Evolutionary conservation across 2,797 vertebrate species (phyloP).

Genomic region (Macropus fuliginosus): DNA sequence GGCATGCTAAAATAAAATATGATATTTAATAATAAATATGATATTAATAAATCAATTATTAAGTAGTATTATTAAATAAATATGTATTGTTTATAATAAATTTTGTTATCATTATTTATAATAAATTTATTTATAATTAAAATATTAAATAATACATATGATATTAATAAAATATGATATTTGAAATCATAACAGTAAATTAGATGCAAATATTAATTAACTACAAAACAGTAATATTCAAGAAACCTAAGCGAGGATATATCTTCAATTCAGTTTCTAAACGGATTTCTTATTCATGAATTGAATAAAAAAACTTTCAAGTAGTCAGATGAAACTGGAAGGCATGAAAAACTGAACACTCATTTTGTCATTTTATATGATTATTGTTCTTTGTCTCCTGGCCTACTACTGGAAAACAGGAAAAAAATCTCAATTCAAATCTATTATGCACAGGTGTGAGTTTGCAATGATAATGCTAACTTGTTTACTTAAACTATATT

Average conservation of each 20-base stretch:
- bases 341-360: slow-evolving; percentile 52
- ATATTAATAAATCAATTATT: too few species aligned
- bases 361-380: slow-evolving; percentile 66
- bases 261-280: slow-evolving; percentile 55
- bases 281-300: slow-evolving; percentile 50
- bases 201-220: not conserved
- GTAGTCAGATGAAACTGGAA: slow-evolving; percentile 59
- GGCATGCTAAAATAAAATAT: slow-evolving; percentile 56
- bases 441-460: slow-evolving; percentile 79
- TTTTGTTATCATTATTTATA: too few species aligned
- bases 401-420: slow-evolving; percentile 72
- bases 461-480: slow-evolving; percentile 73
- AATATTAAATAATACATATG: too few species aligned
- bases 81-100: too few species aligned
- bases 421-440: slow-evolving; percentile 76
- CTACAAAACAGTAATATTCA: slow-evolving; percentile 43
- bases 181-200: not conserved
- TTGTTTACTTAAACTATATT: slow-evolving; percentile 75
- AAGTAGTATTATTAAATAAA: too few species aligned
- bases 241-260: slow-evolving; percentile 35
- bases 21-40: not conserved
- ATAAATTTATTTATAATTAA: too few species aligned
- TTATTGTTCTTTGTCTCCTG: slow-evolving; percentile 75
- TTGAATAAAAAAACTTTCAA: slow-evolving; percentile 42
- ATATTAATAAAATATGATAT: slow-evolving; percentile 52